Conservation (phyloP, 2,113 vertebrate species). For the Ciconia maguari region DNA sequence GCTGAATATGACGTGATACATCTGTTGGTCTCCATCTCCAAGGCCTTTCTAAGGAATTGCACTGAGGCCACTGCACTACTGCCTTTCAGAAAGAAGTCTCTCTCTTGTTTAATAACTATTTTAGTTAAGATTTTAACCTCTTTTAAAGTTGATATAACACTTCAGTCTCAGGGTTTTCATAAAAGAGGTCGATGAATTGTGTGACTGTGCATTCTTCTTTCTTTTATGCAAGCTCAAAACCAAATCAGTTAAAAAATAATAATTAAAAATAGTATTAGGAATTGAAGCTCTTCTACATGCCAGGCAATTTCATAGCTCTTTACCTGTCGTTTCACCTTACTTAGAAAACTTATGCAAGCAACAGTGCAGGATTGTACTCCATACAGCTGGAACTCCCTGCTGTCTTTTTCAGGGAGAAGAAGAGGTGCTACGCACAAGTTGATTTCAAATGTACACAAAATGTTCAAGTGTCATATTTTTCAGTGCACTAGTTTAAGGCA, state of each 20-base stretch:
- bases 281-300: not conserved
- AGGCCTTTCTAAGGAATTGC: not conserved
- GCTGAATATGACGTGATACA: not conserved
- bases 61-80: not conserved
- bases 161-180: not conserved
- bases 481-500: not conserved
- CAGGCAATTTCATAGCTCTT: not conserved
- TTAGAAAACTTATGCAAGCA: not conserved
- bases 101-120: not conserved
- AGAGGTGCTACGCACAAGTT: not conserved
- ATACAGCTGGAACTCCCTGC: not conserved
- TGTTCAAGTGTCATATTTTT: not conserved
- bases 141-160: not conserved
- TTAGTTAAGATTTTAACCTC: not conserved
- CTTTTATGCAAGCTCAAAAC: not conserved
- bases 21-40: not conserved
- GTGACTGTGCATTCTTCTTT: not conserved
- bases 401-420: not conserved
- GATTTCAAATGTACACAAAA: not conserved
- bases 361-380: not conserved
- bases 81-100: not conserved
- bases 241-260: not conserved
- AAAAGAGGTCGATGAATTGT: not conserved
- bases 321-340: not conserved
- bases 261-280: not conserved